Base-by-base conservation (phyloP, 2,888 invertebrate genomes). In the Trichopria drosophilae region DNA sequence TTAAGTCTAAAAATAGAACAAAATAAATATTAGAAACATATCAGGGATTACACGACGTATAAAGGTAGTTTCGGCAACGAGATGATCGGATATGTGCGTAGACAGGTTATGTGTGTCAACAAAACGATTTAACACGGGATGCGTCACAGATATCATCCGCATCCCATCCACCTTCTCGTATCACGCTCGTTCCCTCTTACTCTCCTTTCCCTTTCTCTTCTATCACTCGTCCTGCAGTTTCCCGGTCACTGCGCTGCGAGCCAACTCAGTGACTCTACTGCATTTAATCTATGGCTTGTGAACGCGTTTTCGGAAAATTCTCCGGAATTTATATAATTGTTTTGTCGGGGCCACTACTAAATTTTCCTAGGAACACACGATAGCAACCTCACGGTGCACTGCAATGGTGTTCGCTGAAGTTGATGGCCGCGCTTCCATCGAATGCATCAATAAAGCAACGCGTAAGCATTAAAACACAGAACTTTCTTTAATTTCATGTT, bases 281-380 rank as follows among this genome's bases (percentile, higher is more conserved):
- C 65, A 59, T 73, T 73, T 74, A 71, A 72, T 73, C 69, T 72
- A 72, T 65, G 64, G 63, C 66, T 54, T 55, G 61, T 59, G 63
- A 64, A 64, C 60, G 67, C 55, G 69, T 70, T 72, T 72, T 71
- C 68, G 53, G 63, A 68, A 72, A 73, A 73, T 72, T 69, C 65
- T 61, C 58, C 59, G 64, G 66, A 71, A 69, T 72, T 72, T 74
- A 74, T 74, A 72, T 74, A 74, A 74, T 74, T 74, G 74, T 74
- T 74, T 74, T 71, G 68, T 70, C 65, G 63, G 67, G 63, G 54
- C 63, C 63, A 66, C 58, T 69, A 68, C 64, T 71, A 74, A 73
- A 73, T 73, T 65, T 64, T 50, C 55, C 65, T 63, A 60, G 63
- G 65, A 24, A 7, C 26, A 40, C 37, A 48, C 53, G 46, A 48